Base-by-base conservation (phyloP, 1,140 invertebrate genomes). In the Cyclina sinensis region DNA sequence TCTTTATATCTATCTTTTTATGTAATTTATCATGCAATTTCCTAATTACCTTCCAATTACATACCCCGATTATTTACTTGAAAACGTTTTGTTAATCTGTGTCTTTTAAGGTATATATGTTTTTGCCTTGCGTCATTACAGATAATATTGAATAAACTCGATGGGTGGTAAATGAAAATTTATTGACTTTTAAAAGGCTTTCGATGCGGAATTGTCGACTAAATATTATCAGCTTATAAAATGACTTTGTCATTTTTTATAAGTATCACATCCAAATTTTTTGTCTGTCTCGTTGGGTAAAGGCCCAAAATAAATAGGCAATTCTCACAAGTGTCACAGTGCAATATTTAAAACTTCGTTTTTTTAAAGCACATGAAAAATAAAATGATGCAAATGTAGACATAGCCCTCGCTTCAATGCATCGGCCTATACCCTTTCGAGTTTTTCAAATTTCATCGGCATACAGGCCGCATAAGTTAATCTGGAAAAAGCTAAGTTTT, bases 131-230 rank as follows among this genome's bases (percentile, higher is more conserved):
- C 57, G 57, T 62, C 57, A 62, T 14, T 54, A 54, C 21, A 18
- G 51, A 54, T 54, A 54, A 43, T 54, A 54, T 62, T 62, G n/a
- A 24, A 62, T 62, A 62, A 14, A 27, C 57, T 62, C 4, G 18
- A 62, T 62, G 57, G 57, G 57, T 62, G 57, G 57, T n/a, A 62
- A 62, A 5, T 27, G 9, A 27, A n/a, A 62, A 62, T 62, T 62
- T 62, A 62, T 62, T 27, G 57, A 62, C n/a, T 62, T 62, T 62
- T 62, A 62, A 62, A 62, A 62, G 57, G n/a, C 57, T 62, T 27
- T 27, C n/a, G 57, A 62, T 62, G 57, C 57, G 57, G 57, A 27
- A 62, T 62, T 24, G n/a, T 62, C 5, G n/a, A 27, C 2, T 62
- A 62, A 62, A 62, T 62, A 62, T 14, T n/a, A 27, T 62, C 57